Base-by-base conservation (phyloP, 1,140 invertebrate genomes). In the Microplitis mediator region DNA sequence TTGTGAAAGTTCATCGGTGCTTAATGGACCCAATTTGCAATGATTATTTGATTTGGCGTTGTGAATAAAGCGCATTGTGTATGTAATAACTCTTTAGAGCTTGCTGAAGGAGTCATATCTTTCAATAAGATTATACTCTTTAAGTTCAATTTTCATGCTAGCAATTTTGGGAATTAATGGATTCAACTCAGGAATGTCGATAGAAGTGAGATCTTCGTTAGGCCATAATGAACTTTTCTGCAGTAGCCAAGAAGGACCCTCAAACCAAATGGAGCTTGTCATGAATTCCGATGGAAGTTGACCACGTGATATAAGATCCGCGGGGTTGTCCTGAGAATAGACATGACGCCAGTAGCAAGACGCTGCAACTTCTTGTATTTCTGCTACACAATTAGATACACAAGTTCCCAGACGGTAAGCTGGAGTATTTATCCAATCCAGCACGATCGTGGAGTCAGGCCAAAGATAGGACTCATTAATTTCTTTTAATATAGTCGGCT, bases 241-340 rank as follows among this genome's bases (percentile, higher is more conserved):
- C 4, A n/a, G 8, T 54, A 54, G 13, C 52, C 52, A 54, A 13
- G 5, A 16, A 0, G 52, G 52, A 13, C 52, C 52, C 9, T 54
- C 16, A 14, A 14, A 14, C 52, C 52, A 54, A 54, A 54, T 54
- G 16, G 11, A 54, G 1, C 4, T 5, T 54, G 8, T 4, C 8
- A 54, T n/a, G n/a, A 54, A 54, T 16, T 54, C 52, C 13, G 13
- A 14, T 16, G 52, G 52, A n/a, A 54, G 13, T n/a, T 54, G 52
- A 4, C 52, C 52, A 54, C 52, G 52, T 13, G 52, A 54, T n/a
- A 54, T 54, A 54, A 16, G n/a, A 54, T 54, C 52, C 2, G 52
- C 52, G 5, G 52, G 52, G 14, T 54, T 23, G 67, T 72, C 16
- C 87, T 62, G 85, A 86, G 88, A 3, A 78, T 76, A 32, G 88